These are phyloP conservation scores for Choloepus hoffmanni DNA, from an alignment of 2,113 vertebrate genomes.

Conservation along the genomic window DNA sequence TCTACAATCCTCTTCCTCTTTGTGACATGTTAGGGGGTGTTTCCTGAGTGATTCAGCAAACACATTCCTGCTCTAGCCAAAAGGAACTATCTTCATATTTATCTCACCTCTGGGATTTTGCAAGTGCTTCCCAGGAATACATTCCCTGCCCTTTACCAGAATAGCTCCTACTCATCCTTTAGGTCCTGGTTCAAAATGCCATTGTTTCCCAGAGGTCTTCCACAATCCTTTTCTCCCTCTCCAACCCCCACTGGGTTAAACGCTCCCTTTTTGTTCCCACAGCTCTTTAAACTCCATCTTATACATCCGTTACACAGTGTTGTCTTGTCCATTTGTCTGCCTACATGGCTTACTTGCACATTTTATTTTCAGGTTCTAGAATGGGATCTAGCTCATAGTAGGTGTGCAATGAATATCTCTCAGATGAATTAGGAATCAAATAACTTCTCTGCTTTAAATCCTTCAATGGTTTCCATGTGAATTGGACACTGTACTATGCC, in stretches of 20 bases:
- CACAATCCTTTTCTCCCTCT: too few species aligned
- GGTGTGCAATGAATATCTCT: neutral
- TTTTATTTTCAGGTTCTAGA: neutral
- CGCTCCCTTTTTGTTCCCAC: neutral
- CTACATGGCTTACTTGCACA: neutral
- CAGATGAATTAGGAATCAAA: neutral
- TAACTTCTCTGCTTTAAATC: neutral
- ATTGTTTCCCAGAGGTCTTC: neutral
- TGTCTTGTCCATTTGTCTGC: neutral
- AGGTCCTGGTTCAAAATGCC: neutral
- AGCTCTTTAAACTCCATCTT: neutral
- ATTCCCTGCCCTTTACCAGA: neutral
- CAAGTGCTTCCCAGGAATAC: neutral
- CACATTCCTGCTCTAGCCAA: too few species aligned
- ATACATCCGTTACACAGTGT: neutral
- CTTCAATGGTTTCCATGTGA: neutral
- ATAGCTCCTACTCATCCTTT: neutral
- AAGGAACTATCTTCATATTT: neutral
- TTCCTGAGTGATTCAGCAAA: neutral
- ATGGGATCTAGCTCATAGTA: neutral
- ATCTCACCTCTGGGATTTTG: neutral
- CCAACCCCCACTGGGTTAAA: neutral
- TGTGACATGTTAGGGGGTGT: neutral
- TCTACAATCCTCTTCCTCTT: neutral
- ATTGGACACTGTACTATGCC: neutral